Evolutionary conservation across 1,140 invertebrate species (phyloP).

Genomic region (Trialeurodes vaporariorum): DNA sequence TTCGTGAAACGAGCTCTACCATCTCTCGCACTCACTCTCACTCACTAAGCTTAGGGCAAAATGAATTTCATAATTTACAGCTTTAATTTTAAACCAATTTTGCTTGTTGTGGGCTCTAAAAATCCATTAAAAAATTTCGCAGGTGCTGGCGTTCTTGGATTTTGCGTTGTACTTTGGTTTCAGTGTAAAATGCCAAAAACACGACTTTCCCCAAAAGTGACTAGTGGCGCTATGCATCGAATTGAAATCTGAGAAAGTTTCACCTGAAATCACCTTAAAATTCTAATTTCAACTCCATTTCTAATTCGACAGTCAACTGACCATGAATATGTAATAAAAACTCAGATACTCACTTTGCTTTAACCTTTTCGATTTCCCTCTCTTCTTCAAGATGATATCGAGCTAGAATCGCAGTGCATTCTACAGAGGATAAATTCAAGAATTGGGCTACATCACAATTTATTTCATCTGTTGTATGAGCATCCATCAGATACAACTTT

Average conservation of each 20-base stretch:
- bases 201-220: no score
- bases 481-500: conserved; percentile 67
- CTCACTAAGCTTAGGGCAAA: no score
- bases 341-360: conserved; percentile 48
- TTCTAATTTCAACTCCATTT: neutral
- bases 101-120: no score
- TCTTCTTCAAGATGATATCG: conserved; percentile 68
- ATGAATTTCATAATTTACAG: no score
- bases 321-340: neutral
- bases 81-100: no score
- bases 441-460: conserved; percentile 72
- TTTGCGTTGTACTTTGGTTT: no score
- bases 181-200: no score
- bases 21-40: no score
- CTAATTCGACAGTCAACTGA: neutral
- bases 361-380: conserved; percentile 51
- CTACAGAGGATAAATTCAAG: conserved; percentile 63
- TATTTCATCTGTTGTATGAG: conserved; percentile 56
- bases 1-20: no score
- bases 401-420: conserved; percentile 63
- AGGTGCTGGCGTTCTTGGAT: no score
- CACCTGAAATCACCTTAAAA: neutral
- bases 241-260: neutral
- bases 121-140: no score
- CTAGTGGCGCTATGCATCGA: no score